Evolutionary conservation across 2,888 invertebrate genomes (phyloP), one percentile per base, ranked within the genome.

Genomic region (Keiferia lycopersicella): DNA sequence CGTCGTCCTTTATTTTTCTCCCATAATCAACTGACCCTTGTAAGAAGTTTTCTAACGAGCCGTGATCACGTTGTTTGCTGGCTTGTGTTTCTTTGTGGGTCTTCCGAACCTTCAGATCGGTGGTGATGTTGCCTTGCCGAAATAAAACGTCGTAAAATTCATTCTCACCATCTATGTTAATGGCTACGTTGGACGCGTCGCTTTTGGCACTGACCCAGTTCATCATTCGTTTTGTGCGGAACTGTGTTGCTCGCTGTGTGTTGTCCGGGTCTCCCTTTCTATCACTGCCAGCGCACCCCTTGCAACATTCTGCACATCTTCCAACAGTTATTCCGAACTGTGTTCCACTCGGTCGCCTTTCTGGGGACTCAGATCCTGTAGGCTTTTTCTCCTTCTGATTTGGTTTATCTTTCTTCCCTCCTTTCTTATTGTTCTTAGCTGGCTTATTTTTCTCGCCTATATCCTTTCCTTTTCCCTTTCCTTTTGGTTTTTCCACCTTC

Each of bases 91-190:
- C 73, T 71, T 81, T 87, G 1, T 71, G 34, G 6, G 73, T 80
- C 68, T 82, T 86, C 61, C 74, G 74, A 8, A 82, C 73, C 14
- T 73, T 75, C 12, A 86, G 64, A 68, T 83, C 83, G 20, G 84
- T 82, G 45, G 73, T 75, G 18, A 69, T 58, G 48, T 75, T 69
- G 50, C 74, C 76, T 65, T 82, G 80, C 65, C 78, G 75, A 63
- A 86, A 79, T 56, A 75, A 65, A 7, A 87, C 77, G 68, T 86
- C 79, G 66, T 86, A 89, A 64, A 68, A 71, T 66, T 87, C 87
- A 22, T 78, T 80, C 16, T 83, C 82, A 60, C 78, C 80, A 12
- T 87, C 81, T 64, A 88, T 85, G 67, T 85, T 83, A 38, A 88
- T 72, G 16, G 82, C 77, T 10, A 87, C 74, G 68, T 78, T 82